These are phyloP conservation scores for Taenioides sp. DNA, from an alignment of 2,797 vertebrate species.

Conservation along the genomic window DNA sequence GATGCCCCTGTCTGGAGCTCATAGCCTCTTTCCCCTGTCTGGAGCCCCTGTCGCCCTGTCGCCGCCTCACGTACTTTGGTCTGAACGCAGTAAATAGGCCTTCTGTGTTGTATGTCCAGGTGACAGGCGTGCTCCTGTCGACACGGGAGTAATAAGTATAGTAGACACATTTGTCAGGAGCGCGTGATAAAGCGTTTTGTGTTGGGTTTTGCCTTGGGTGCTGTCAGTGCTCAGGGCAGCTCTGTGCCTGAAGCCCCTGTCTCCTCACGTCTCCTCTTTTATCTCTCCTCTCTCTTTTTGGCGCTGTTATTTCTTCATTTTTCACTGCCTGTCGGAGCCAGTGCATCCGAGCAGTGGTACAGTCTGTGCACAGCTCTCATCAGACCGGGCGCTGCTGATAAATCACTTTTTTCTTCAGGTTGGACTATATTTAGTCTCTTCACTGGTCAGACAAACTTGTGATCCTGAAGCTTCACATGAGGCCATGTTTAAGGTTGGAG, in stretches of 20 bases:
- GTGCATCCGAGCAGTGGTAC: slow-evolving; percentile 24
- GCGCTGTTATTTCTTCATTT: slow-evolving; percentile 29
- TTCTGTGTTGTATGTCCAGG: slow-evolving; percentile 32
- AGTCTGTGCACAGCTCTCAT: background rate
- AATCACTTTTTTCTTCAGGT: background rate
- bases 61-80: background rate
- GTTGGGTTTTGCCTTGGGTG: slow-evolving; percentile 56
- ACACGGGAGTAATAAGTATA: slow-evolving; percentile 69
- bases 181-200: slow-evolving; percentile 70
- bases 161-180: slow-evolving; percentile 68
- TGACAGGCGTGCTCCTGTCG: slow-evolving; percentile 53
- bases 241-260: slow-evolving; percentile 53
- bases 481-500: too few relatives aligned
- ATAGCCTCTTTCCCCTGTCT: too few relatives aligned
- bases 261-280: slow-evolving; percentile 59
- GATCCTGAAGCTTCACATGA: too few relatives aligned
- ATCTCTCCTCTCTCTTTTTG: slow-evolving; percentile 44
- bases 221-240: slow-evolving; percentile 56
- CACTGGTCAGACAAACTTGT: background rate
- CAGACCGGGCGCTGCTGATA: background rate
- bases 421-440: background rate
- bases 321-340: slow-evolving; percentile 31
- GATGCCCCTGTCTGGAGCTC: too few relatives aligned
- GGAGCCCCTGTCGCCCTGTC: too few relatives aligned
- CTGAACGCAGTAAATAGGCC: background rate